Percentiles rank a stretch among this genome's conserved stretches.
Evolutionary conservation across 2,113 vertebrate species (phyloP).

Genomic region (Burhinus oedicnemus): DNA sequence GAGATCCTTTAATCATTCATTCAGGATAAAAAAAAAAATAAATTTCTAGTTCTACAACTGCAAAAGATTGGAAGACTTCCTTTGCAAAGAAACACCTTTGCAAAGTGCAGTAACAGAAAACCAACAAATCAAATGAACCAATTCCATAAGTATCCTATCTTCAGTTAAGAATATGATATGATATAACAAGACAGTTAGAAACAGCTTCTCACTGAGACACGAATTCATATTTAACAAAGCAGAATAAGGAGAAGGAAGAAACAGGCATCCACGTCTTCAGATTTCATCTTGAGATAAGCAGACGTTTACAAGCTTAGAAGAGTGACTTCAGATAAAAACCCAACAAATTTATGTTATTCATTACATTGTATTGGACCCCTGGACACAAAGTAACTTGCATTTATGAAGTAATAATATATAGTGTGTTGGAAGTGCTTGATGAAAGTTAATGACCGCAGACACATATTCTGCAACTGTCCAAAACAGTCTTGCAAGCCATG

Average conservation of each 20-base stretch:
- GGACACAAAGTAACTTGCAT: neutral
- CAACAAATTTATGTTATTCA: neutral
- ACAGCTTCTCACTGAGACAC: neutral
- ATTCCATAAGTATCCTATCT: neutral
- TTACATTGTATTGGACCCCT: neutral
- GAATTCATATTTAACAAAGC: neutral
- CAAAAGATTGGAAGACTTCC: neutral
- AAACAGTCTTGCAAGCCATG: neutral
- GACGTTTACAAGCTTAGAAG: neutral
- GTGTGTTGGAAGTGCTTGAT: neutral
- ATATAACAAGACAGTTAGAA: neutral
- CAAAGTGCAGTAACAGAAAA: neutral
- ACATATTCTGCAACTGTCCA: neutral
- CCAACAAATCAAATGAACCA: neutral
- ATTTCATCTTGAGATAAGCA: neutral
- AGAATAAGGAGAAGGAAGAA: neutral
- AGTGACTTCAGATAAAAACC: neutral
- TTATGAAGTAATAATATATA: neutral
- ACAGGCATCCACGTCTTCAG: neutral
- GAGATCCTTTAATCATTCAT: neutral
- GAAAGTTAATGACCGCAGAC: neutral
- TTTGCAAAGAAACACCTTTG: neutral
- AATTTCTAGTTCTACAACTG: neutral
- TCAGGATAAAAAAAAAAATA: neutral
- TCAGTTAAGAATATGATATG: neutral